Conservation (phyloP, 2,113 vertebrate genomes). For the Alexandromys fortis region DNA sequence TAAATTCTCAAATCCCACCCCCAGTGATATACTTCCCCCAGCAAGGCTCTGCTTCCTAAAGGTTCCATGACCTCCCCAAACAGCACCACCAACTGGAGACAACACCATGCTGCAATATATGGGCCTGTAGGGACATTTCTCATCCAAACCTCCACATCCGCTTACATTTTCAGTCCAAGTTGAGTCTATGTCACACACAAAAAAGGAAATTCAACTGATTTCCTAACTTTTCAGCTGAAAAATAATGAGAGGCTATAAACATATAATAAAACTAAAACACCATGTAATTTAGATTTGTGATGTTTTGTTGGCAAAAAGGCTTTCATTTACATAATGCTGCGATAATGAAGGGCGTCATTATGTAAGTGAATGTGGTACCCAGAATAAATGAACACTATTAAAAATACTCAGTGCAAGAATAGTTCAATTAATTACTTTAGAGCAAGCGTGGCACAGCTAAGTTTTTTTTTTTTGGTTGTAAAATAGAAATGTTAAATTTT, state of each 20-base stretch:
- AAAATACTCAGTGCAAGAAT: background rate
- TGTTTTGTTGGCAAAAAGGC: background rate
- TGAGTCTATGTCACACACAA: constrained; percentile 7
- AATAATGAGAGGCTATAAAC: constrained; percentile 13
- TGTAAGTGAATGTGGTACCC: constrained; percentile 20
- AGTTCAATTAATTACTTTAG: constrained; percentile 11
- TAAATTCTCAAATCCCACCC: background rate
- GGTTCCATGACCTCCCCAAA: background rate
- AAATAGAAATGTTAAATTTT: constrained; percentile 33
- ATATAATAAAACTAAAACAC: background rate
- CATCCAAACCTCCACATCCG: too few species aligned
- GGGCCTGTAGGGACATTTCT: background rate
- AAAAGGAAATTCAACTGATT: constrained; percentile 15
- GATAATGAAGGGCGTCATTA: background rate
- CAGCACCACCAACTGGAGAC: background rate
- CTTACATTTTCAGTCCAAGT: background rate
- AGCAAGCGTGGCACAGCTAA: background rate
- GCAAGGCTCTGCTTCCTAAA: background rate
- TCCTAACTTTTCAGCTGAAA: constrained; percentile 29
- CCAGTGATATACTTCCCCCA: background rate
- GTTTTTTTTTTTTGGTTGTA: constrained; percentile 1
- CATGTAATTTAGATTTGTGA: constrained; percentile 1
- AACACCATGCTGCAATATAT: background rate
- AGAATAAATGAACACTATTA: constrained; percentile 29
- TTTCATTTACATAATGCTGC: constrained; percentile 23